These are phyloP conservation scores for Hemibagrus wyckioides DNA, from an alignment of 2,113 vertebrate genomes.

Conservation along the genomic window DNA sequence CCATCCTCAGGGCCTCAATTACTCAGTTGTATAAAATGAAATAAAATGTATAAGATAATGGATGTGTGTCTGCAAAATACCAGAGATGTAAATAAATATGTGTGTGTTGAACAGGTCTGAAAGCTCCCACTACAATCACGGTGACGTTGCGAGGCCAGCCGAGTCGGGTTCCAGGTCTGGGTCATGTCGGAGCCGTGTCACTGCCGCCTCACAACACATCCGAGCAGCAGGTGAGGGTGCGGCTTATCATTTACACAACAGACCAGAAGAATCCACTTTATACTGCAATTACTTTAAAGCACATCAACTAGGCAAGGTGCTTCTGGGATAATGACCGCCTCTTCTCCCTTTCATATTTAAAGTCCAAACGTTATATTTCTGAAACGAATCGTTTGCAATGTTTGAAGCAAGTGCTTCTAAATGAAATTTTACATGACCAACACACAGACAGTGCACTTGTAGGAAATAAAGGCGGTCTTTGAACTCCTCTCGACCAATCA, in stretches of 20 bases:
- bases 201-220: slow-evolving; percentile 55
- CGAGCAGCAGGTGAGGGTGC: slow-evolving; percentile 68
- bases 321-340: neutral
- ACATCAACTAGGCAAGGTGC: neutral
- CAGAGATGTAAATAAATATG: too few species aligned
- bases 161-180: slow-evolving; percentile 72
- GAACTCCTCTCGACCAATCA: too few species aligned
- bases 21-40: too few species aligned
- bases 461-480: too few species aligned
- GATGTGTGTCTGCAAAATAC: too few species aligned
- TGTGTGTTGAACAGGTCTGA: slow-evolving; percentile 79
- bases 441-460: too few species aligned
- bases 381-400: too few species aligned
- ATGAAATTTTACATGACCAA: too few species aligned
- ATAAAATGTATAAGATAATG: too few species aligned
- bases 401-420: too few species aligned
- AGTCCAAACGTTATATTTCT: neutral
- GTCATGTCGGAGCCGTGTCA: slow-evolving; percentile 72
- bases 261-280: neutral
- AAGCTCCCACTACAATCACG: slow-evolving; percentile 90
- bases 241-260: neutral
- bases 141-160: slow-evolving; percentile 88
- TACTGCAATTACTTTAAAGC: neutral
- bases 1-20: too few species aligned
- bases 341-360: neutral